A percentile compares a stretch with the other conserved stretches of the same genome.
Conservation (phyloP, 2,888 invertebrate species). For the Sarcophaga carnaria region DNA sequence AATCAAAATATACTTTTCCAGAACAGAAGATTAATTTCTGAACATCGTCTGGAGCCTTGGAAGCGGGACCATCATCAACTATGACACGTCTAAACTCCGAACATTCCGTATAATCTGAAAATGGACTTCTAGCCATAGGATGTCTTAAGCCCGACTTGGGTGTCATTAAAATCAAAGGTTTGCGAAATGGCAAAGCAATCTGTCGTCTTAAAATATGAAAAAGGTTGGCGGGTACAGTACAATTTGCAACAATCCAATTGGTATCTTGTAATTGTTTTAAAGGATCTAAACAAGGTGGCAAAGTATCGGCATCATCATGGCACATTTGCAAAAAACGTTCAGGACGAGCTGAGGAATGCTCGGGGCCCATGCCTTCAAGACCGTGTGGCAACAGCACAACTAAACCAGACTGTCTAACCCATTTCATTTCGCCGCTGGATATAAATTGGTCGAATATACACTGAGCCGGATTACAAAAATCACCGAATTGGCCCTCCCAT, state of each 20-base stretch:
- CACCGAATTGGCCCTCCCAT: conserved; percentile 99
- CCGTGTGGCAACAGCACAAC: conserved; percentile 98
- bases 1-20: conserved; percentile 93
- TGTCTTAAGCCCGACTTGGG: conserved; percentile 98
- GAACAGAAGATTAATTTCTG: conserved; percentile 91
- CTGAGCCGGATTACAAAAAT: conserved; percentile 99
- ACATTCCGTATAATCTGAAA: conserved; percentile 94
- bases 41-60: conserved; percentile 84
- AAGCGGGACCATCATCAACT: conserved; percentile 86
- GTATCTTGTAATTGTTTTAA: conserved; percentile 98
- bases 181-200: conserved; percentile 97
- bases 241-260: conserved; percentile 98
- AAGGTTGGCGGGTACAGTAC: conserved; percentile 97
- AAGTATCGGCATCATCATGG: conserved; percentile 97
- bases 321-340: conserved; percentile 96
- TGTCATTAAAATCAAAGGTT: conserved; percentile 98
- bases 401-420: conserved; percentile 98
- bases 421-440: conserved; percentile 97
- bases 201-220: conserved; percentile 98
- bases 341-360: conserved; percentile 86
- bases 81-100: conserved; percentile 89
- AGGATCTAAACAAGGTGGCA: conserved; percentile 93
- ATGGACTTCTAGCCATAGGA: conserved; percentile 96
- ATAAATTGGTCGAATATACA: conserved; percentile 97
- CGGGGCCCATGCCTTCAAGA: conserved; percentile 98